Evolutionary conservation across 2,113 vertebrate genomes (phyloP), one percentile per base, ranked within the genome.

Genomic region (Sminthopsis crassicaudata): DNA sequence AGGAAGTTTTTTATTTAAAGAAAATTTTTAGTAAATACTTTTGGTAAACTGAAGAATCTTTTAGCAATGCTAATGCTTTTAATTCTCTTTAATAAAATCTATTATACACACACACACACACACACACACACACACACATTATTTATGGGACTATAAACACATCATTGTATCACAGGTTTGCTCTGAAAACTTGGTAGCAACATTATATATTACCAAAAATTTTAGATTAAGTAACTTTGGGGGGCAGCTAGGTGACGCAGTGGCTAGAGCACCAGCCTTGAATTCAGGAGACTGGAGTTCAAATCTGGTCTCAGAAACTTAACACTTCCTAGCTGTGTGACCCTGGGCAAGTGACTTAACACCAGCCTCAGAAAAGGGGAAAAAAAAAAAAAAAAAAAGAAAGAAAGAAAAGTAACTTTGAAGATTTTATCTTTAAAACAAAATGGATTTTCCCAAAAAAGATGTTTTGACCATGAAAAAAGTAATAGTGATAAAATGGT

Each of bases 371-470:
- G n/a, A n/a, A n/a, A n/a, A n/a, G n/a, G n/a, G n/a, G n/a, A n/a
- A n/a, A n/a, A n/a, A n/a, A n/a, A n/a, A n/a, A n/a, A n/a, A n/a
- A n/a, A n/a, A n/a, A n/a, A n/a, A n/a, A n/a, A n/a, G n/a, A n/a
- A n/a, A n/a, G n/a, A n/a, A n/a, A n/a, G n/a, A n/a, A n/a, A 93
- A 26, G 53, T n/a, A 94, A 27, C 48, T 90, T 51, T 27, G 51
- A 36, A 10, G 51, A 76, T 76, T 96, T 96, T 96, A 12, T n/a
- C 57, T n/a, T 96, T 91, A 54, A 0, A 46, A 60, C n/a, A 93
- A 95, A 96, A 94, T 84, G 6, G 11, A 16, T 94, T 92, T 24
- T 14, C 3, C 67, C 30, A 16, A 22, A 46, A 90, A 91, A 54
- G 8, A 57, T 14, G 11, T 90, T 94, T 93, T 48, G 57, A 60